Conservation (phyloP, 2,888 invertebrate genomes). For the Clivina fossor region DNA sequence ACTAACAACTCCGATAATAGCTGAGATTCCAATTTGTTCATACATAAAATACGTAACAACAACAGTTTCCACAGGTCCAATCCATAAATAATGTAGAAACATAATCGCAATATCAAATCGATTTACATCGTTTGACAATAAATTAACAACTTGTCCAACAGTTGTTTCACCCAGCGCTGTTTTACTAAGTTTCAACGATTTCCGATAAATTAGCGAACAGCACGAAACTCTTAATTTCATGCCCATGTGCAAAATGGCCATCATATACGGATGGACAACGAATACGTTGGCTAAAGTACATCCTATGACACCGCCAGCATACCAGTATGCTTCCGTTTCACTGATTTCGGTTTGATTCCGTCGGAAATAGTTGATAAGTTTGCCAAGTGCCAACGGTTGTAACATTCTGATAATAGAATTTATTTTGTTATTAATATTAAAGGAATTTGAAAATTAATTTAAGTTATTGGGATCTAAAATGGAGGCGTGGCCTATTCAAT, state of each 20-base stretch:
- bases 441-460: too few relatives aligned
- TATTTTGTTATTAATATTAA: too few relatives aligned
- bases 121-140: slow-evolving; percentile 82
- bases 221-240: slow-evolving; percentile 71
- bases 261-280: slow-evolving; percentile 73
- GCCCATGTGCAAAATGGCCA: slow-evolving; percentile 68
- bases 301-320: slow-evolving; percentile 66
- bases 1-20: slow-evolving; percentile 60
- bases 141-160: slow-evolving; percentile 60
- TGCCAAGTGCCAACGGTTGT: slow-evolving; percentile 59
- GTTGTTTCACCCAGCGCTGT: slow-evolving; percentile 82
- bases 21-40: slow-evolving; percentile 57
- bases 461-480: too few relatives aligned
- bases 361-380: slow-evolving; percentile 68
- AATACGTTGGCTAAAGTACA: slow-evolving; percentile 59
- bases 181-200: slow-evolving; percentile 71
- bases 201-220: slow-evolving; percentile 73
- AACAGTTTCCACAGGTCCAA: slow-evolving; percentile 78
- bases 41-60: slow-evolving; percentile 77
- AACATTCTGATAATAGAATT: slow-evolving; percentile 38
- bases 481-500: too few relatives aligned
- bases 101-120: slow-evolving; percentile 81
- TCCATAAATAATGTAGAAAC: slow-evolving; percentile 80
- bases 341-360: slow-evolving; percentile 55
- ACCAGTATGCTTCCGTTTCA: slow-evolving; percentile 63